These are phyloP conservation scores for Apis florea DNA, from an alignment of 1,140 invertebrate genomes.

Conservation along the genomic window DNA sequence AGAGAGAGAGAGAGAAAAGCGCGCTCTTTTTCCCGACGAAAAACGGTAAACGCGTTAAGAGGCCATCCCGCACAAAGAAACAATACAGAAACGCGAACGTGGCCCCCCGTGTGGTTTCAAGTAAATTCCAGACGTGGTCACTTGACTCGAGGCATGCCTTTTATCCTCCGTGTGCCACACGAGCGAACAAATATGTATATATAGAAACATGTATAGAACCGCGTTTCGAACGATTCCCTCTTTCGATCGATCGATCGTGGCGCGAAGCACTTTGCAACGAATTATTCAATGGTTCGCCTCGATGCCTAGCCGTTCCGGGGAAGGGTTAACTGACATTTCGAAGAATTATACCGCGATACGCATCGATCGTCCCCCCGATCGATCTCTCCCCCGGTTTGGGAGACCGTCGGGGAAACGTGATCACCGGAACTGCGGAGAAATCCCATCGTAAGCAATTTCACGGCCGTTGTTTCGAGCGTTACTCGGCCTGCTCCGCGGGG, in stretches of 20 bases:
- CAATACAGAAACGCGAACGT: conserved; percentile 25
- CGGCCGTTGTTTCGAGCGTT: background rate
- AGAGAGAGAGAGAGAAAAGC: background rate
- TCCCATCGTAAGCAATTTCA: background rate
- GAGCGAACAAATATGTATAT: too few relatives aligned
- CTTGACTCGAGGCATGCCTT: conserved; percentile 46
- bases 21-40: background rate
- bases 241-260: conserved; percentile 35
- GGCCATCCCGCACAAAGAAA: conserved; percentile 39
- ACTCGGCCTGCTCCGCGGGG: too few relatives aligned
- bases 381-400: background rate
- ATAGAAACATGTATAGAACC: too few relatives aligned
- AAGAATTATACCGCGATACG: conserved; percentile 38
- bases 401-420: conserved; percentile 26
- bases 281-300: conserved; percentile 60
- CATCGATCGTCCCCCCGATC: conserved; percentile 44
- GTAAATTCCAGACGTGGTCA: conserved; percentile 48
- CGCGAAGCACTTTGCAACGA: conserved; percentile 45
- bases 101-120: conserved; percentile 10
- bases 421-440: background rate
- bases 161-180: conserved; percentile 13
- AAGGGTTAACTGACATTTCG: conserved; percentile 11
- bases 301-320: conserved; percentile 25
- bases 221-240: conserved; percentile 34
- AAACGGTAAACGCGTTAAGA: conserved; percentile 38